phyloP scores from a whole-genome alignment of 2,113 vertebrate species.

The Periophthalmus modestus region DNA sequence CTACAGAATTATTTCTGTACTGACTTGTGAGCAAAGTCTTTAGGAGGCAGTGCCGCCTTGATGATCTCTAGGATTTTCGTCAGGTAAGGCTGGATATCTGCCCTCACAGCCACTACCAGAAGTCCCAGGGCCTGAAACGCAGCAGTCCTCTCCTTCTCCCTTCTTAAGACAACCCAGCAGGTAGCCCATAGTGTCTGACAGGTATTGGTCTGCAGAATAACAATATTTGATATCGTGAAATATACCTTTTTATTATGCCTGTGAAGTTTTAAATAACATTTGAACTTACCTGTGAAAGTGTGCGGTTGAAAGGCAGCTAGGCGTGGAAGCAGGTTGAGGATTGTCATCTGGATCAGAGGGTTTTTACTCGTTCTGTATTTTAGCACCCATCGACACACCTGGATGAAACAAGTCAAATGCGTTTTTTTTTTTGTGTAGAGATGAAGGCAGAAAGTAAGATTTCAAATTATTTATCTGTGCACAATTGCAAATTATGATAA shows the following conservation, averaged over 20 bases:
- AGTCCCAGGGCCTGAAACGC: slow-evolving; percentile 96
- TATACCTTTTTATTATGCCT: background rate
- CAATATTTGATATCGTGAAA: background rate
- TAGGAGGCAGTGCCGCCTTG: slow-evolving; percentile 92
- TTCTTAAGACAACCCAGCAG: slow-evolving; percentile 94
- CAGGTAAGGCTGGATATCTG: slow-evolving; percentile 92
- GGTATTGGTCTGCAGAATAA: slow-evolving; percentile 85
- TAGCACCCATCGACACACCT: slow-evolving; percentile 98
- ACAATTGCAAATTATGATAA: background rate
- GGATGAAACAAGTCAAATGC: slow-evolving; percentile 26
- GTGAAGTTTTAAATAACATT: background rate
- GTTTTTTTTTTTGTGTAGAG: background rate
- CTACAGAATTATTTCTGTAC: slow-evolving; percentile 36
- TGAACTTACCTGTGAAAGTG: slow-evolving; percentile 87
- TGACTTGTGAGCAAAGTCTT: slow-evolving; percentile 98
- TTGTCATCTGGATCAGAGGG: slow-evolving; percentile 96
- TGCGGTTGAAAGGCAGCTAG: slow-evolving; percentile 93
- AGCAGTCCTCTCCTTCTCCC: slow-evolving; percentile 93
- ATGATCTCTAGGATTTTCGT: slow-evolving; percentile 95
- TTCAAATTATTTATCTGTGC: background rate
- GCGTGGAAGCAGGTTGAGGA: slow-evolving; percentile 92
- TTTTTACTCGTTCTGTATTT: slow-evolving; percentile 96
- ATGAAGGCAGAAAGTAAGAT: slow-evolving; percentile 1
- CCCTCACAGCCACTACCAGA: slow-evolving; percentile 91
- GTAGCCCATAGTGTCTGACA: slow-evolving; percentile 95